Evolutionary conservation across 1,140 invertebrate species (phyloP).

Genomic region (Solen grandis): DNA sequence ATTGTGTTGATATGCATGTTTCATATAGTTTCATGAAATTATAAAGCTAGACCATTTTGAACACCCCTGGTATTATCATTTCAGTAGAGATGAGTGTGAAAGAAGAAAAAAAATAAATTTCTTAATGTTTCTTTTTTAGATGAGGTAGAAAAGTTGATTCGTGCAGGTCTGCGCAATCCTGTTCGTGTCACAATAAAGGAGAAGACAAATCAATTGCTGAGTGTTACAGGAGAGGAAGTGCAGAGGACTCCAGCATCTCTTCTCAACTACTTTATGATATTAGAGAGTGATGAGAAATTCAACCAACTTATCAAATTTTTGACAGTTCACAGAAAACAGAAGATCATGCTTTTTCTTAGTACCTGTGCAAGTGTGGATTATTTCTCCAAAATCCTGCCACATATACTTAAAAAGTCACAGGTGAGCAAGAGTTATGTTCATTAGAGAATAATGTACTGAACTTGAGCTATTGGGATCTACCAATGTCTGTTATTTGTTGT

Average conservation of each 20-base stretch:
- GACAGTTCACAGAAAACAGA: slow-evolving; percentile 85
- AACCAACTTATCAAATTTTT: slow-evolving; percentile 89
- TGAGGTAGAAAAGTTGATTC: slow-evolving; percentile 93
- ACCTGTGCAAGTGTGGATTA: slow-evolving; percentile 99
- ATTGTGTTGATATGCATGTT: too few species aligned
- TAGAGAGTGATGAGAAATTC: slow-evolving; percentile 89
- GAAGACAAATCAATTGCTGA: slow-evolving; percentile 82
- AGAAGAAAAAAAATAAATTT: neutral
- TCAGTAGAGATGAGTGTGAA: too few species aligned
- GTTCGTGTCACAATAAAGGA: slow-evolving; percentile 94
- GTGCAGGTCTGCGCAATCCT: slow-evolving; percentile 97
- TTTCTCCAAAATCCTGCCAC: slow-evolving; percentile 88
- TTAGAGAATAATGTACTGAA: too few species aligned
- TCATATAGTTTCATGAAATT: too few species aligned
- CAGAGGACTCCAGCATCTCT: slow-evolving; percentile 90
- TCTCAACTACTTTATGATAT: slow-evolving; percentile 92
- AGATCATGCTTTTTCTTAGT: slow-evolving; percentile 96
- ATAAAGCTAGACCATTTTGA: too few species aligned
- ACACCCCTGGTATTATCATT: too few species aligned
- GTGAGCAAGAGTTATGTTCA: too few species aligned
- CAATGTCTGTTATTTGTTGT: too few species aligned
- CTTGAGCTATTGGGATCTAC: too few species aligned
- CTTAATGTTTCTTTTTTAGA: slow-evolving; percentile 80
- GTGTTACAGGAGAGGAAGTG: slow-evolving; percentile 37
- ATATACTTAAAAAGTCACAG: slow-evolving; percentile 58